Base-by-base conservation (phyloP, 2,113 vertebrate species). In the Brienomyrus brachyistius region DNA sequence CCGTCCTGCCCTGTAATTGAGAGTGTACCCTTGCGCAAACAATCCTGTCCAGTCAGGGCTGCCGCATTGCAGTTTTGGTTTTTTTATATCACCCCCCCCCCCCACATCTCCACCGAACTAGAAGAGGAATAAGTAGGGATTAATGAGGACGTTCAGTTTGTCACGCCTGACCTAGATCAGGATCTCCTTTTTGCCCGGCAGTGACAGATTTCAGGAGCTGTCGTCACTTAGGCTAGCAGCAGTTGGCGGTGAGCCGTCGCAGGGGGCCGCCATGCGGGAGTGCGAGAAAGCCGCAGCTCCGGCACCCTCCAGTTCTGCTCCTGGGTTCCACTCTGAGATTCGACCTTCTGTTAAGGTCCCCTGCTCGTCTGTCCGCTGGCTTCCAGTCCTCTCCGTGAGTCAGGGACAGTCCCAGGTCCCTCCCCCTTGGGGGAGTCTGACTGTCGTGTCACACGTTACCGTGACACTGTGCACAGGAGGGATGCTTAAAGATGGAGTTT, bases 1-100 rank as follows among this genome's bases (percentile, higher is more conserved):
- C 88, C 92, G 91, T 90, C 91, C 89, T 89, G 89, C 51, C 40
- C 21, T 91, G 91, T 92, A 91, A 94, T 95, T 94, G 93, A 90
- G 90, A 91, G 88, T 92, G 85, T 91, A 90, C 90, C 89, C 91
- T 21, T 86, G 27, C 87, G 88, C 89, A 94, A 91, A 94, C 91
- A 93, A 89, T 89, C 70, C 48, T 19, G 89, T 89, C 90, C 43
- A 91, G 47, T 40, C 52, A 6, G 52, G 6, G 17, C 35, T 66
- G 87, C 45, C 85, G n/a, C 89, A 45, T 47, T 54, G 77, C 50
- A 80, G 74, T 43, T 80, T 43, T 43, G 19, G 21, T 54, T 54
- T 54, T 62, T 59, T 86, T 86, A 31, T 27, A 23, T 2, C 8
- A 13, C 43, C 21, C 50, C 59, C 31, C 59, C 83, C 31, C 66